Evolutionary conservation across 2,797 vertebrate genomes (phyloP).

Genomic region (Lophotriccus pileatus): DNA sequence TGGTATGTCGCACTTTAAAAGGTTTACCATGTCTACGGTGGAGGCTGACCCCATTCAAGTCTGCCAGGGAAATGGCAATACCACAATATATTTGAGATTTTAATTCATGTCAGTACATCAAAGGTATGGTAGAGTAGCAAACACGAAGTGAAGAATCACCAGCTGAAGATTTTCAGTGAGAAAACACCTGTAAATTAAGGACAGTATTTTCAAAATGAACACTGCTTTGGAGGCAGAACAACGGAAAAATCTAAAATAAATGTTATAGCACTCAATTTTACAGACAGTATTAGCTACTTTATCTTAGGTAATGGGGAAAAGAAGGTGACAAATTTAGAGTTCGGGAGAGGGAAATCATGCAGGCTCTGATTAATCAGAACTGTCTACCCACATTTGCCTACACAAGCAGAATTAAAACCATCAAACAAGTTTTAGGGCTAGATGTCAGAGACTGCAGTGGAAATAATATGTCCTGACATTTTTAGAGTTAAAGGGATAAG

Average conservation of each 20-base stretch:
- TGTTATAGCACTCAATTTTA: neutral
- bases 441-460: neutral
- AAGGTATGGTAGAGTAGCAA: neutral
- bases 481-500: slow-evolving; percentile 23
- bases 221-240: neutral
- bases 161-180: neutral
- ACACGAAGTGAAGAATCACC: neutral
- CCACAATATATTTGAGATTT: neutral
- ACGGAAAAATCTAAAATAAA: neutral
- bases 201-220: neutral
- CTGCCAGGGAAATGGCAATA: neutral
- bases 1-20: neutral
- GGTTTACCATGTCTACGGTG: neutral
- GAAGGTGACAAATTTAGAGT: neutral
- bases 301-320: neutral
- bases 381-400: slow-evolving; percentile 14
- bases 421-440: neutral
- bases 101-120: neutral
- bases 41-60: slow-evolving; percentile 11
- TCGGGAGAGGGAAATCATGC: neutral
- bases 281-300: neutral
- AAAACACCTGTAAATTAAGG: neutral
- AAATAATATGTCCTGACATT: slow-evolving; percentile 6
- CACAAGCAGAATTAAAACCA: slow-evolving; percentile 14
- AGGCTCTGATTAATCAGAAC: neutral